Evolutionary conservation across 2,113 vertebrate genomes (phyloP), one percentile per base, ranked within the genome.

Genomic region (Oncorhynchus kisutch): DNA sequence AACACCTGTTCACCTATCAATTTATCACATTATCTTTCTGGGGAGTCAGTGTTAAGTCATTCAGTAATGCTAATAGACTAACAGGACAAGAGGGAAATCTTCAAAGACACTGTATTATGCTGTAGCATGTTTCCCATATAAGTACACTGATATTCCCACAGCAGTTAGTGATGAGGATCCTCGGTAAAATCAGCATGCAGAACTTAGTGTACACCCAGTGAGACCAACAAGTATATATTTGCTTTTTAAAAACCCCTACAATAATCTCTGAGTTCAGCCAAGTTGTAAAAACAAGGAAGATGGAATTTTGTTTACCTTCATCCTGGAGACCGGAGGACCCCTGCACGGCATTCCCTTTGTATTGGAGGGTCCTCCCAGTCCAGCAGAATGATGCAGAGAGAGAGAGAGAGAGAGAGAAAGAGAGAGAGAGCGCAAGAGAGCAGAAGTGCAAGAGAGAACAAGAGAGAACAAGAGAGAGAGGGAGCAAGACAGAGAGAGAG

Each of bases 371-470:
- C 62, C 65, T 77, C 24, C n/a, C 16, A 69, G 65, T 78, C 49
- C 9, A 72, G 70, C 4, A 67, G 74, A 76, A 60, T 62, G 73
- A 78, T 69, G 71, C 72, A 73, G 75, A 73, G 70, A 77, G 48
- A 39, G 69, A 77, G 59, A 39, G 69, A 59, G 16, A 75, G 72
- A 75, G 70, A 77, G 60, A 64, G 62, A 29, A 5, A 31, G 31
- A 34, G 31, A 6, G 31, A 31, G 5, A 34, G 5, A 34, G 31
- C 31, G 0, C 31, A 34, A 34, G 31, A 34, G 34, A 34, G 34
- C 6, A 6, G 6, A 34, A 34, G 31, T 31, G 31, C 31, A 31
- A 31, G 31, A 31, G 31, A 31, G 6, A 34, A 7, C 34, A 34
- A 34, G 2, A 39, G 39, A 34, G 31, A 34, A 34, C 31, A 6